phyloP scores from a whole-genome alignment of 2,797 vertebrate species.

The Channa striata region DNA sequence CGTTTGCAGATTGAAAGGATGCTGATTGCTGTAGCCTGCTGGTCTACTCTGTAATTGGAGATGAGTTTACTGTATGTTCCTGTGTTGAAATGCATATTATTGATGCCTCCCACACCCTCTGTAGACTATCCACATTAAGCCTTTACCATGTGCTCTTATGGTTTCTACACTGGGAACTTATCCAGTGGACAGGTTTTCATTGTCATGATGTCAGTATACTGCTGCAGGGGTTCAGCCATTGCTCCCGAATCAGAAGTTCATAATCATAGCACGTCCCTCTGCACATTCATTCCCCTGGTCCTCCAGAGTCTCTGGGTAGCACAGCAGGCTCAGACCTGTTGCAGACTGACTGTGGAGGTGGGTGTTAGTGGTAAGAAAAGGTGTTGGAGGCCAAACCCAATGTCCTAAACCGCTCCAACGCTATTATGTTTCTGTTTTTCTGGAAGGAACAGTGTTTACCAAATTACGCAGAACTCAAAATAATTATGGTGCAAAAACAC shows the following conservation, averaged over 20 bases:
- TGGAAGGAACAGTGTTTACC: slow-evolving; percentile 67
- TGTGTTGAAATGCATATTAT: slow-evolving; percentile 5
- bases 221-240: background rate
- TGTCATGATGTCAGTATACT: background rate
- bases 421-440: slow-evolving; percentile 67
- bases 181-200: slow-evolving; percentile 2
- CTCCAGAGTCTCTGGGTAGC: slow-evolving; percentile 25
- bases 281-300: slow-evolving; percentile 11
- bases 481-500: slow-evolving; percentile 63
- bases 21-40: slow-evolving; percentile 16
- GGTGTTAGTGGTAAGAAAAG: slow-evolving; percentile 61
- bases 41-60: background rate
- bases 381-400: slow-evolving; percentile 70
- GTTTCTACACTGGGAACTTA: slow-evolving; percentile 6
- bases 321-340: slow-evolving; percentile 12
- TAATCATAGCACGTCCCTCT: background rate
- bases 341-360: slow-evolving; percentile 38
- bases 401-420: slow-evolving; percentile 44
- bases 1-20: slow-evolving; percentile 18
- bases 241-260: slow-evolving; percentile 20
- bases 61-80: background rate
- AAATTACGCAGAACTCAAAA: slow-evolving; percentile 70
- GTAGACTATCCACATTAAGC: slow-evolving; percentile 13
- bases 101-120: slow-evolving; percentile 1
- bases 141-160: background rate